Evolutionary conservation across 2,888 invertebrate species (phyloP).

Genomic region (Willowsia nigromaculata): DNA sequence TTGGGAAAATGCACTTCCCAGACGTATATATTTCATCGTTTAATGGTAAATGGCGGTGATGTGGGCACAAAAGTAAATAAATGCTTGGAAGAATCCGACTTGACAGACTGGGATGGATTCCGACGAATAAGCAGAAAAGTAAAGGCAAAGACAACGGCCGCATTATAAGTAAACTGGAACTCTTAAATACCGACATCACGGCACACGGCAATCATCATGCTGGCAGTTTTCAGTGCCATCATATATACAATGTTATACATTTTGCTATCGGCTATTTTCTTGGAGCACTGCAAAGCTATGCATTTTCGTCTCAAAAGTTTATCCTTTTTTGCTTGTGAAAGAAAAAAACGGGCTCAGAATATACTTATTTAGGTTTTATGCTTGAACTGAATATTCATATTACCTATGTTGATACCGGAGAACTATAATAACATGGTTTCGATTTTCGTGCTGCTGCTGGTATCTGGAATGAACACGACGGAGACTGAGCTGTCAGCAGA

Average conservation of each 20-base stretch:
- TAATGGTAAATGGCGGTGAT: slow-evolving; percentile 29
- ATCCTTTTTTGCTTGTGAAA: background rate
- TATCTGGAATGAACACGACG: slow-evolving; percentile 5
- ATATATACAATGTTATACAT: background rate
- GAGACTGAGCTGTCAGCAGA: slow-evolving; percentile 69
- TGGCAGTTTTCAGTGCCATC: background rate
- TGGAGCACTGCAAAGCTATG: background rate
- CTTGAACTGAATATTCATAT: slow-evolving; percentile 2
- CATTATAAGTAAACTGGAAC: background rate
- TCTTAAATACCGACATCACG: background rate
- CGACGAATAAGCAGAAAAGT: slow-evolving; percentile 3
- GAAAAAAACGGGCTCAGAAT: background rate
- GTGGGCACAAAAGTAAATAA: slow-evolving; percentile 40
- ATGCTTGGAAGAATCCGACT: slow-evolving; percentile 24
- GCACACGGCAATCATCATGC: background rate
- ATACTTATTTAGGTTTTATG: background rate
- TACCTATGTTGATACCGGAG: background rate
- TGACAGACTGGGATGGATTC: slow-evolving; percentile 42
- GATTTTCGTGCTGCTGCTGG: background rate
- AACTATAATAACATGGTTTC: background rate
- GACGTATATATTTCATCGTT: background rate
- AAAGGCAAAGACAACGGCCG: background rate
- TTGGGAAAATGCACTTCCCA: slow-evolving; percentile 33
- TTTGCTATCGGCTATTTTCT: background rate
- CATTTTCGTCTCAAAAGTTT: slow-evolving; percentile 39